Evolutionary conservation across 2,888 invertebrate genomes (phyloP).

Genomic region (Cetonia aurata): DNA sequence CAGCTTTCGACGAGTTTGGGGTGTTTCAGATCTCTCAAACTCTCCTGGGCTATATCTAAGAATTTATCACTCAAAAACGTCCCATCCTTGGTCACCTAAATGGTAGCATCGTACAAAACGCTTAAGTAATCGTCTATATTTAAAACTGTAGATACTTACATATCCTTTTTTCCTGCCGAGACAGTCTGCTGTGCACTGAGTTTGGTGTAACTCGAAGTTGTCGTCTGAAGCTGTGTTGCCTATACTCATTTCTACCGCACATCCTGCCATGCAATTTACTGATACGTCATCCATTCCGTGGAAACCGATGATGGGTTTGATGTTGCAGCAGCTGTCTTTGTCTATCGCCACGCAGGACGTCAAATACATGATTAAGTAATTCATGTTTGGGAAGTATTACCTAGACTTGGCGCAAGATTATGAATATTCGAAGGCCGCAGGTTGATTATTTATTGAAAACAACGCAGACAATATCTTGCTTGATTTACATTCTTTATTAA

Average conservation of each 20-base stretch:
- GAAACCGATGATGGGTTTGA: not conserved
- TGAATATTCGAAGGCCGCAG: too few relatives aligned
- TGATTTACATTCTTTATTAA: too few relatives aligned
- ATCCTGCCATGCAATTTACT: slow-evolving; percentile 6
- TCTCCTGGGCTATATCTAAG: not conserved
- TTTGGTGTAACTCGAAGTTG: not conserved
- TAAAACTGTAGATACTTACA: slow-evolving; percentile 20
- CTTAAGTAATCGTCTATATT: not conserved
- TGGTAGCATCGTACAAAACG: not conserved
- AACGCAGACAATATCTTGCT: too few relatives aligned
- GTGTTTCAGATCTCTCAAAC: not conserved
- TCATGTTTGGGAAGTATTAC: not conserved
- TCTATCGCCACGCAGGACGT: slow-evolving; percentile 20
- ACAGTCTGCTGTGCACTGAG: slow-evolving; percentile 9
- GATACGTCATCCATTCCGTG: not conserved
- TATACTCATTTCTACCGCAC: not conserved
- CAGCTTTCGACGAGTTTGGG: not conserved
- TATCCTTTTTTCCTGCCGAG: slow-evolving; percentile 24
- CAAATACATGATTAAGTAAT: slow-evolving; percentile 23
- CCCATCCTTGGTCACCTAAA: slow-evolving; percentile 17
- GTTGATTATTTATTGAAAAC: too few relatives aligned
- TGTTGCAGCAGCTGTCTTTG: slow-evolving; percentile 21
- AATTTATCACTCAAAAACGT: slow-evolving; percentile 7
- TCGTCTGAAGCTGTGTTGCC: not conserved
- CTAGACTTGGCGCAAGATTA: too few relatives aligned